A percentile compares a stretch with the other conserved stretches of the same genome.
These are phyloP conservation scores for Microplitis mediator DNA, from an alignment of 1,140 invertebrate genomes.

Conservation along the genomic window DNA sequence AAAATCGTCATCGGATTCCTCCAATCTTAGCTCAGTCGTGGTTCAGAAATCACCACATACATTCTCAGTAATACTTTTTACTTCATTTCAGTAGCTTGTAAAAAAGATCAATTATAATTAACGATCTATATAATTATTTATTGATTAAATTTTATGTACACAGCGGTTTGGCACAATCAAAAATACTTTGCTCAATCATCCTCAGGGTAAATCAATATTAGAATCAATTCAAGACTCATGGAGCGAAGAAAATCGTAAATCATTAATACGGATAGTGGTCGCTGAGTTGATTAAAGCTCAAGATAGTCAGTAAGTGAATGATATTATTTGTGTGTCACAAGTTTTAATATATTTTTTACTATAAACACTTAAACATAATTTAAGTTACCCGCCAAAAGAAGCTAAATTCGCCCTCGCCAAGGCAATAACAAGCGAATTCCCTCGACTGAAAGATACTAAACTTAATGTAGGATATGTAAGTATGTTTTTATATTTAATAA, in stretches of 20 bases:
- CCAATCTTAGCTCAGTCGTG: background rate
- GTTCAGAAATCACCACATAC: background rate
- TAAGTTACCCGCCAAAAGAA: slow-evolving; percentile 1
- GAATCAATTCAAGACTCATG: background rate
- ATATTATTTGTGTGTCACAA: background rate
- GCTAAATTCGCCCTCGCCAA: slow-evolving; percentile 19
- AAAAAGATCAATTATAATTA: background rate
- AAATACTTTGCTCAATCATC: background rate
- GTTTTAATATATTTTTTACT: too few relatives aligned
- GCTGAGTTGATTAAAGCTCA: background rate
- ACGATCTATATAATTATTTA: background rate
- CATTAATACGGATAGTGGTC: background rate
- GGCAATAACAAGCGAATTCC: slow-evolving; percentile 22
- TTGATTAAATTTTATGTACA: background rate
- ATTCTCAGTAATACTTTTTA: background rate
- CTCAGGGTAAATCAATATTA: background rate
- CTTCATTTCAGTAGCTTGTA: background rate
- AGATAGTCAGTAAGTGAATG: background rate
- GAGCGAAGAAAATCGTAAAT: background rate
- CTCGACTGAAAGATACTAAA: slow-evolving; percentile 4
- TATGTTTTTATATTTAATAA: background rate
- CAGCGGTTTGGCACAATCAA: background rate
- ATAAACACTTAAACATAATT: background rate
- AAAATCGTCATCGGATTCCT: background rate
- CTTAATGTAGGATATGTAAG: slow-evolving; percentile 11